A percentile compares a stretch with the other conserved stretches of the same genome.
These are phyloP conservation scores for Mythimna loreyi DNA, from an alignment of 2,888 invertebrate species.

Conservation along the genomic window DNA sequence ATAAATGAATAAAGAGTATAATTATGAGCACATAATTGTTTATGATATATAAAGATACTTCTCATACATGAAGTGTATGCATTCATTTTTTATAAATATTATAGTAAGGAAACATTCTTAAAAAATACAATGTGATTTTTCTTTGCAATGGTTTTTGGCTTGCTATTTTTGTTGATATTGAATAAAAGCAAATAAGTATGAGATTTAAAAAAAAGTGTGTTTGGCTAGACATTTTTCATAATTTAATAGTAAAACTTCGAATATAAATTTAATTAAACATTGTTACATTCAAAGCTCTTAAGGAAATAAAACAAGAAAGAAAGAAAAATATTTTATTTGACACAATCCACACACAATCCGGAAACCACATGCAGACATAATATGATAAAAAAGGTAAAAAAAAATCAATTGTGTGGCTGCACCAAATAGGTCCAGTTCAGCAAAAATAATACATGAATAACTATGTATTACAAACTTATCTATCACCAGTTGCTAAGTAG, in stretches of 20 bases:
- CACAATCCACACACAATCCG: too few relatives aligned
- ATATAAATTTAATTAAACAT: background rate
- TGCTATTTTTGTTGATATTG: background rate
- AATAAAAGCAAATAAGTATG: background rate
- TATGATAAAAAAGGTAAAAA: too few relatives aligned
- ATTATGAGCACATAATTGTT: background rate
- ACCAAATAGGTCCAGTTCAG: too few relatives aligned
- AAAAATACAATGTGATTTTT: background rate
- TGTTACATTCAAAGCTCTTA: background rate
- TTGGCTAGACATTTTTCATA: too few relatives aligned
- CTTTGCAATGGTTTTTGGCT: too few relatives aligned
- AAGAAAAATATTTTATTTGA: too few relatives aligned
- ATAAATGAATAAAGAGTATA: background rate
- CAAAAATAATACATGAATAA: too few relatives aligned
- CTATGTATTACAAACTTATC: background rate
- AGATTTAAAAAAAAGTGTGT: too few relatives aligned
- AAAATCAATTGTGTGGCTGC: too few relatives aligned
- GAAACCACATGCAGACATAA: too few relatives aligned
- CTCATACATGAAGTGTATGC: background rate
- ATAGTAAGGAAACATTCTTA: background rate
- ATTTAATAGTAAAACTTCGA: too few relatives aligned
- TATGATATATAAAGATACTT: background rate
- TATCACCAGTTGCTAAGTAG: constrained; percentile 7
- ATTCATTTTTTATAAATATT: background rate
- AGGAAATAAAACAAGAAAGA: background rate